Evolutionary conservation across 2,888 invertebrate genomes (phyloP).

Genomic region (Sphecodes monilicornis): DNA sequence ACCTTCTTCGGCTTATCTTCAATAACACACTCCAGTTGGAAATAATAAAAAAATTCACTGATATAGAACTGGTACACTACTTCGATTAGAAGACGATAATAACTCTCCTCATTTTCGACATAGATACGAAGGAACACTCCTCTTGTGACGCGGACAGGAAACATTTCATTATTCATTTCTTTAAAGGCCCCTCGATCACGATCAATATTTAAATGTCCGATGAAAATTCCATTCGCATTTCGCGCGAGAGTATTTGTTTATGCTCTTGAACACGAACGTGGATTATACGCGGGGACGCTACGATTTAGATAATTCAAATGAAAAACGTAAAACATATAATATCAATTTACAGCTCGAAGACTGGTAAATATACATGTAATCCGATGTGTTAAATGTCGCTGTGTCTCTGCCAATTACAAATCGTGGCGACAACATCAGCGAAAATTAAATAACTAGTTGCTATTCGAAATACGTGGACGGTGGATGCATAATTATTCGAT

Average conservation of each 20-base stretch:
- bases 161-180: background rate
- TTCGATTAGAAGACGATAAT: no score
- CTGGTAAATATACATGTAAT: background rate
- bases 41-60: no score
- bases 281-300: background rate
- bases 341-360: background rate
- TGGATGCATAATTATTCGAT: background rate
- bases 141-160: background rate
- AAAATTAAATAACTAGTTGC: background rate
- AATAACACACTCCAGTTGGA: no score
- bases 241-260: background rate
- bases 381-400: background rate
- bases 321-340: slow-evolving; percentile 1
- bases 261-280: background rate
- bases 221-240: background rate
- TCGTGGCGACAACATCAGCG: background rate
- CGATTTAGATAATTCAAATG: background rate
- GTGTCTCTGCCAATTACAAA: background rate
- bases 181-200: background rate
- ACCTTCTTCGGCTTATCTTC: no score
- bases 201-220: background rate
- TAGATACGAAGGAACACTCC: no score
- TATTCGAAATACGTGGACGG: background rate
- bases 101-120: no score
- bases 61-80: no score